Conservation (phyloP, 2,113 vertebrate species). For the Octodon degus region DNA sequence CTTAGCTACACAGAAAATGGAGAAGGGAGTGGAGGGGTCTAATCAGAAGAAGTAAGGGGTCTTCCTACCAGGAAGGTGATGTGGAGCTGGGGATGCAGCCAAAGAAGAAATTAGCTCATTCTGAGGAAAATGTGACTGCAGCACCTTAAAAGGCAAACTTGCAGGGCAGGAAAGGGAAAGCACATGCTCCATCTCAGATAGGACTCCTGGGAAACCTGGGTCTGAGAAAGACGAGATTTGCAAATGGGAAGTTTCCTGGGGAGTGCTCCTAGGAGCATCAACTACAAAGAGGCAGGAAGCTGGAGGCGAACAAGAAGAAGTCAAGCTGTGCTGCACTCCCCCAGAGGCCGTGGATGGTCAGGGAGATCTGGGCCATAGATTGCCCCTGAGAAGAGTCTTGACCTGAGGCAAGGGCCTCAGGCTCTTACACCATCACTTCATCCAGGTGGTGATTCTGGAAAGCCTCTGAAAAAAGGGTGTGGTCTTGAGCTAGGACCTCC, state of each 20-base stretch:
- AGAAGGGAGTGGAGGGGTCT: background rate
- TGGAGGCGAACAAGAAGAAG: background rate
- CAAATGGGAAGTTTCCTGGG: background rate
- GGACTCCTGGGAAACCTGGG: background rate
- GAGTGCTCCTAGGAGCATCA: background rate
- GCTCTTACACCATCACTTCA: background rate
- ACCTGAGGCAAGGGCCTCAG: background rate
- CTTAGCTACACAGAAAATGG: background rate
- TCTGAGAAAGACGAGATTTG: background rate
- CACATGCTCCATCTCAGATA: background rate
- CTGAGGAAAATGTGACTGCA: background rate
- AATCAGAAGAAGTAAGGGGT: background rate
- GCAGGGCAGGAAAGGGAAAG: background rate
- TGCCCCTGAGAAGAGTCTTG: background rate
- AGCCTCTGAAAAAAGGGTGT: background rate
- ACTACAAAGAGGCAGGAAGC: background rate
- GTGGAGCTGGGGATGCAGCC: background rate
- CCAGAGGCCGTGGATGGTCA: background rate
- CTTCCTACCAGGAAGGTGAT: background rate
- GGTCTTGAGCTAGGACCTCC: background rate
- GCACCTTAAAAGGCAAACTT: background rate
- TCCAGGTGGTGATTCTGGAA: too few species aligned
- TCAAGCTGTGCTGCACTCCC: accelerated
- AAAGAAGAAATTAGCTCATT: background rate
- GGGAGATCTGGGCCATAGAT: background rate